phyloP scores from a whole-genome alignment of 2,797 vertebrate genomes.

The Lophotriccus pileatus region DNA sequence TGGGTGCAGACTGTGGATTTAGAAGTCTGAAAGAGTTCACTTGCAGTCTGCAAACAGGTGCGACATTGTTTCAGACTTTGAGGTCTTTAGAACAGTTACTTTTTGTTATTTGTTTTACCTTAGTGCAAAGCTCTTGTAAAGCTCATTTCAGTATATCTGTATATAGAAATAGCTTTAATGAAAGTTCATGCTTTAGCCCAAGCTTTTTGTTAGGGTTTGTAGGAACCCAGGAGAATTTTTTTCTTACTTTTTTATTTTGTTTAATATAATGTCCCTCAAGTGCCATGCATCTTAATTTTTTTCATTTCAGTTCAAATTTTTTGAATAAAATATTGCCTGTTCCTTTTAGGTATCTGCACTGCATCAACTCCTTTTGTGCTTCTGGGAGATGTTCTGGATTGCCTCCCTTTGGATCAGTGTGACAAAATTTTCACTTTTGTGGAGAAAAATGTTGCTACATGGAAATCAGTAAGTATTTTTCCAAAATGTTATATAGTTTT shows the following conservation, averaged over 20 bases:
- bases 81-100: neutral
- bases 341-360: constrained; percentile 88
- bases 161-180: neutral
- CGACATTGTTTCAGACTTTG: neutral
- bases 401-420: constrained; percentile 94
- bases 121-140: neutral
- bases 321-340: neutral
- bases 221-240: neutral
- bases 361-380: constrained; percentile 94
- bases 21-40: neutral
- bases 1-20: neutral
- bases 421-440: constrained; percentile 98
- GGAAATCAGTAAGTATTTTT: constrained; percentile 89
- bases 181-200: neutral
- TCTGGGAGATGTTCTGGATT: constrained; percentile 94
- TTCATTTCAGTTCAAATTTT: neutral
- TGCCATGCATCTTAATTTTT: neutral
- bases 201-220: neutral
- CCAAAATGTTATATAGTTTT: neutral
- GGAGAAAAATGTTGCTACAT: constrained; percentile 96
- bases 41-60: neutral
- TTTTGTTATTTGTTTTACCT: neutral
- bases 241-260: neutral
- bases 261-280: neutral
- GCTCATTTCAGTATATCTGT: neutral